Conservation (phyloP, 2,797 vertebrate species). For the Falco novaeseelandiae region DNA sequence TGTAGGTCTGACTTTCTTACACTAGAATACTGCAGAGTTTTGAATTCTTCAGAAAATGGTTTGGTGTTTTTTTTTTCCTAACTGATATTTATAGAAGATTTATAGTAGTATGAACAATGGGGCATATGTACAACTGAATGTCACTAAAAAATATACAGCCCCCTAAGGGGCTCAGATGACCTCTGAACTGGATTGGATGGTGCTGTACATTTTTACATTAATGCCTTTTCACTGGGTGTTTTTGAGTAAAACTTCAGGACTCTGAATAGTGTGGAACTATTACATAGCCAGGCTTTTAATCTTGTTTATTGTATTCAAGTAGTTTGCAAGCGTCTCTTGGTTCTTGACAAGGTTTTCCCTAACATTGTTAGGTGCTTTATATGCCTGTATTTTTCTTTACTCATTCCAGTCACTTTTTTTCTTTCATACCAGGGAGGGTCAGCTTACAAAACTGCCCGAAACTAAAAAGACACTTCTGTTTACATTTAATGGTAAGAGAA, state of each 20-base stretch:
- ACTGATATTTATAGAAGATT: neutral
- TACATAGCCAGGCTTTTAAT: neutral
- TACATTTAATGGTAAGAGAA: constrained; percentile 95
- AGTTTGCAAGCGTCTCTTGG: neutral
- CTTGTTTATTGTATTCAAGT: neutral
- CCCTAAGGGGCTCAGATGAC: neutral
- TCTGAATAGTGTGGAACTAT: neutral
- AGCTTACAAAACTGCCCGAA: constrained; percentile 97
- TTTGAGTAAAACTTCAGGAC: neutral
- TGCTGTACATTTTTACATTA: neutral
- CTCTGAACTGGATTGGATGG: neutral
- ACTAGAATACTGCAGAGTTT: neutral
- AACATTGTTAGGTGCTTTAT: neutral
- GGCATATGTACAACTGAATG: neutral
- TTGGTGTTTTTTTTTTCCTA: neutral
- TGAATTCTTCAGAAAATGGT: neutral
- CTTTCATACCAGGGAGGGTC: constrained; percentile 88
- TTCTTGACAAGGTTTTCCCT: neutral
- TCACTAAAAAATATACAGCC: neutral
- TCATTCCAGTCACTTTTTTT: constrained; percentile 25
- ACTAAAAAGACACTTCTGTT: constrained; percentile 98
- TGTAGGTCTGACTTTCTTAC: neutral
- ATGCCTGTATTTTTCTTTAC: neutral
- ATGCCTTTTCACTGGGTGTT: neutral
- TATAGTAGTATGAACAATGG: neutral